Base-by-base conservation (phyloP, 2,797 vertebrate genomes). In the Pyrocephalus nanus region DNA sequence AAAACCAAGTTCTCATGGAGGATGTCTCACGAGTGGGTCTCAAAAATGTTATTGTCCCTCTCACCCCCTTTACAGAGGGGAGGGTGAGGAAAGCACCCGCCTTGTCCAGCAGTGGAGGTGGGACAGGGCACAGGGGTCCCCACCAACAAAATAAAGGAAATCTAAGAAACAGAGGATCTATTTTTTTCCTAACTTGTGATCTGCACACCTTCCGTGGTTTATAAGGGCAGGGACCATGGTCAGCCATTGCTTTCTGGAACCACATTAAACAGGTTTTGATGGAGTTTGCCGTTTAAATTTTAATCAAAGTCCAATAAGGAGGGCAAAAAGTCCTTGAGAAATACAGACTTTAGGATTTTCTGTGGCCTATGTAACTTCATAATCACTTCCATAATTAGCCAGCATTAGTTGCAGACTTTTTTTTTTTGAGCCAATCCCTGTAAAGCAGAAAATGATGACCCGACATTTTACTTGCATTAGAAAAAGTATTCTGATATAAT, bases 321-420 rank as follows among this genome's bases (percentile, higher is more conserved):
- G 32, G 45, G 32, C 38, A 76, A 75, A 70, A 95, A 61, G 25
- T 95, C 90, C 67, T 90, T 94, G 77, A 81, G 51, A 94, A 90
- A 76, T 85, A 57, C 81, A 70, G 76, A 69, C 40, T 81, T 38
- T 2, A 26, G 32, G 43, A 15, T 88, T 92, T 94, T 94, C 60
- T 94, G 42, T 71, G 60, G 66, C 42, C 76, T 48, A 0, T 75
- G 21, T 69, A 84, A 71, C 54, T 83, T 94, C 43, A 25, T 95
- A 93, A 95, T 94, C 45, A 27, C 58, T 84, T 90, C 70, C 48
- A 69, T 87, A 92, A 93, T 94, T 90, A 93, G 53, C 54, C 26
- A 66, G n/a, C 36, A 22, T 90, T 90, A 70, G 45, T 71, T 50
- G 16, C 29, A 76, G 74, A 30, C 27, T 51, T 42, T 60, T 67